Base-by-base conservation (phyloP, 2,888 invertebrate genomes). In the Oscheius sp. region DNA sequence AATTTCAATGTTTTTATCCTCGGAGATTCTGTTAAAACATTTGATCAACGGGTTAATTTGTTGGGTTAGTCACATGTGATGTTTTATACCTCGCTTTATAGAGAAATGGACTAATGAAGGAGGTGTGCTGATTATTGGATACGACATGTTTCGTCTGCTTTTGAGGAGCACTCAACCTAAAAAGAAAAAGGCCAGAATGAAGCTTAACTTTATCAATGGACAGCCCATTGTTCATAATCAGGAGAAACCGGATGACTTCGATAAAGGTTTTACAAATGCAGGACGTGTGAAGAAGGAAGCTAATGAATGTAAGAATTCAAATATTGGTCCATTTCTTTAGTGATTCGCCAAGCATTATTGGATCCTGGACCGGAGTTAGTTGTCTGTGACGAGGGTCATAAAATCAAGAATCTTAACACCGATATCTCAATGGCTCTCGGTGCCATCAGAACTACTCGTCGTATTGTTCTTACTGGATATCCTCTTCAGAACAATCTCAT, bases 351-450 rank as follows among this genome's bases (percentile, higher is more conserved):
- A 28, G 76, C 75, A 0, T 87, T 96, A 38, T 92, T 95, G 0
- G 91, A 91, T 81, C 95, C 95, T 0, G 95, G 95, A 0, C 95
- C 95, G 0, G 95, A 95, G 88, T 88, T 95, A 61, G 93, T 95
- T 0, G 94, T 95, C 73, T 95, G 95, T 86, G 95, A 95, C 82
- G 95, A 95, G 87, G 95, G 97, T 0, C 98, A 98, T 87, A 90
- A 96, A 22, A 98, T 98, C 77, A 98, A 98, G 88, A 98, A 97
- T 87, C 93, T 95, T 0, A 94, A 95, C 85, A 95, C 98, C 0
- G 94, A 94, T 72, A 96, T 95, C 81, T 95, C 96, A 0, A 91
- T 93, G 86, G 94, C 96, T 0, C 89, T 98, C 44, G 96, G 96
- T 86, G 93, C 94, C 86, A 95, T 98, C 89, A 90, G 92, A 80